phyloP scores from a whole-genome alignment of 2,113 vertebrate species.

The Ochotona curzoniae region DNA sequence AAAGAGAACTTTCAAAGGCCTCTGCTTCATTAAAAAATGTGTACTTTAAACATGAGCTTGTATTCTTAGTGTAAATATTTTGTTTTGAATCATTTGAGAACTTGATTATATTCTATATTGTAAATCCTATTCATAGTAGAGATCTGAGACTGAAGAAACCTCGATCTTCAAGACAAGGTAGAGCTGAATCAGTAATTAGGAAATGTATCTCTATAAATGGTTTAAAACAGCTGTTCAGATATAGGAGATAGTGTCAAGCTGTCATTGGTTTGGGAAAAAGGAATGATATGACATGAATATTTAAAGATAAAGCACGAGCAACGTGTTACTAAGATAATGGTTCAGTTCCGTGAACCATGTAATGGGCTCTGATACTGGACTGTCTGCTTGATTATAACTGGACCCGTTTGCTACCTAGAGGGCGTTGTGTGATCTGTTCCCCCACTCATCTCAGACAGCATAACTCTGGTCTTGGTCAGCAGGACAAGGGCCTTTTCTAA shows the following conservation, averaged over 20 bases:
- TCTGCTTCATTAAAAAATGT: slow-evolving; percentile 11
- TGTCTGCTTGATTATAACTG: slow-evolving; percentile 80
- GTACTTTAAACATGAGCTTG: slow-evolving; percentile 34
- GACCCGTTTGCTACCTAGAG: slow-evolving; percentile 70
- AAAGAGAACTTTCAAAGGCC: slow-evolving; percentile 23
- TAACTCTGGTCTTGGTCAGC: slow-evolving; percentile 78
- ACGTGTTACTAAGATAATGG: slow-evolving; percentile 71
- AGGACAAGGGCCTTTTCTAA: slow-evolving; percentile 79
- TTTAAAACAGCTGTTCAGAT: slow-evolving; percentile 22
- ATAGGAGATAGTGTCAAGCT: slow-evolving; percentile 26
- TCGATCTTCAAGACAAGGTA: slow-evolving; percentile 20
- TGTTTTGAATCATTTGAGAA: slow-evolving; percentile 30
- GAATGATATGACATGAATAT: slow-evolving; percentile 46
- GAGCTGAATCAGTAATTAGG: neutral
- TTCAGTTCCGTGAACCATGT: slow-evolving; percentile 72
- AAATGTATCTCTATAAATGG: slow-evolving; percentile 6
- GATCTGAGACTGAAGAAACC: neutral
- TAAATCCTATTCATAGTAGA: neutral
- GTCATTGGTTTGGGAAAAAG: slow-evolving; percentile 29
- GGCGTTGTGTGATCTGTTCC: slow-evolving; percentile 63
- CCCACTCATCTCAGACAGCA: slow-evolving; percentile 75
- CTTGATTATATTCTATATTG: slow-evolving; percentile 43
- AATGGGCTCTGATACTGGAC: slow-evolving; percentile 76
- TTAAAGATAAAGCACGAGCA: slow-evolving; percentile 71
- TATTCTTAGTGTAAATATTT: neutral